Evolutionary conservation across 92 coral and sea anemone species (phyloP).

Genomic region (Phymanthus crucifer): DNA sequence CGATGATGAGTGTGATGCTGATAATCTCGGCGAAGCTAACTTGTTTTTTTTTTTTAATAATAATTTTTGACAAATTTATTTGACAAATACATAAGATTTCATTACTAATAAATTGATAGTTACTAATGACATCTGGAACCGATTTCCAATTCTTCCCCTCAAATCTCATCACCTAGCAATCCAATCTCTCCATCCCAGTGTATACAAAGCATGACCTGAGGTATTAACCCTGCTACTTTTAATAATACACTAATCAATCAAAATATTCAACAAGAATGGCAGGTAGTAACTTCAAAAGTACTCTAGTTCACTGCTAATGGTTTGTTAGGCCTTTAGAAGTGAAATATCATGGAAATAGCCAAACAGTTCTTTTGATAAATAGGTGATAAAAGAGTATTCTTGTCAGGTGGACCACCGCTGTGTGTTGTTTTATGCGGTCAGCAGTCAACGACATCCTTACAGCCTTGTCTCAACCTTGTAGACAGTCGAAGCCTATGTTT

Average conservation of each 20-base stretch:
- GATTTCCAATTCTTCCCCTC: background rate
- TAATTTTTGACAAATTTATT: too few species aligned
- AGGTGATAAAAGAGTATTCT: background rate
- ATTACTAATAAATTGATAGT: too few species aligned
- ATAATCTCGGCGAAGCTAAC: too few species aligned
- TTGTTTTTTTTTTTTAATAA: too few species aligned
- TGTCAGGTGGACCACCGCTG: background rate
- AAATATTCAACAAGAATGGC: background rate
- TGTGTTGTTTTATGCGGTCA: background rate
- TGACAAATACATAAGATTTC: too few species aligned
- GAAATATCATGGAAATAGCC: background rate
- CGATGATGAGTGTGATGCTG: too few species aligned
- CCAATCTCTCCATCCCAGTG: background rate
- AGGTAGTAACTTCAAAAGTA: background rate
- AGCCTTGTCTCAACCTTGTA: background rate
- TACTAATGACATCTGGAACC: too few species aligned
- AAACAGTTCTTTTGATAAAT: background rate
- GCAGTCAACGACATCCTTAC: slow-evolving; percentile 1
- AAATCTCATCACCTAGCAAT: background rate
- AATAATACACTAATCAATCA: background rate
- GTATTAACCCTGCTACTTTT: background rate
- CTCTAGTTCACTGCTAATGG: background rate
- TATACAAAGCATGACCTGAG: background rate
- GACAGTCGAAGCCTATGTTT: background rate
- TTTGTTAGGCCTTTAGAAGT: background rate